Conservation (phyloP, 2,888 invertebrate species). For the Molanna angustata region DNA sequence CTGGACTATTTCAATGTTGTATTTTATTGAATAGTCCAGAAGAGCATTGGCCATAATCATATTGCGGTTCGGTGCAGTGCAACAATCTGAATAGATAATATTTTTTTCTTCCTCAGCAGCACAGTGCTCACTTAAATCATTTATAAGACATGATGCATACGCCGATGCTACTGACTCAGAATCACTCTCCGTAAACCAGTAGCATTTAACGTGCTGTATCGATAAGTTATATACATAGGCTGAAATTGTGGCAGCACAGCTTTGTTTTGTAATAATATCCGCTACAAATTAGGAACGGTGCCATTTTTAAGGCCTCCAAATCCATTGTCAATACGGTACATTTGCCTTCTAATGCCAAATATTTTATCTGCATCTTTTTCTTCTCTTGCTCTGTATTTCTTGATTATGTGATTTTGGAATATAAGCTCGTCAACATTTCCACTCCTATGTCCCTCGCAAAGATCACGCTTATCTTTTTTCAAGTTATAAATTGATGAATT, state of each 20-base stretch:
- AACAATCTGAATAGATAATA: too few relatives aligned
- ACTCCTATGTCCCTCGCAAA: conserved; percentile 1
- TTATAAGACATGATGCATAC: too few relatives aligned
- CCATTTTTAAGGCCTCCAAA: conserved; percentile 3
- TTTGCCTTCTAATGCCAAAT: background rate
- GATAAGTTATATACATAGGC: background rate
- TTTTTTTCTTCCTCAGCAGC: too few relatives aligned
- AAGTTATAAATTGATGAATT: background rate
- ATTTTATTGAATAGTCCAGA: too few relatives aligned
- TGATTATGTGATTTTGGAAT: conserved; percentile 1
- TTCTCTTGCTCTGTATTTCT: conserved; percentile 2
- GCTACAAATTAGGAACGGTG: conserved; percentile 1
- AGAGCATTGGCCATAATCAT: too few relatives aligned
- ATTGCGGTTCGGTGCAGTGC: too few relatives aligned
- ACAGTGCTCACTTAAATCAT: too few relatives aligned
- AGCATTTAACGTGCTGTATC: conserved; percentile 5
- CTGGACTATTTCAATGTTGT: too few relatives aligned
- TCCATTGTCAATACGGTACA: conserved; percentile 3
- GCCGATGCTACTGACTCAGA: background rate
- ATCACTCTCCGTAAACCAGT: conserved; percentile 7
- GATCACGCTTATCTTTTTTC: conserved; percentile 1
- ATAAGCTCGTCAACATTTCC: background rate
- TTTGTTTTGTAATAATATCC: conserved; percentile 2
- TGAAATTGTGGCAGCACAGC: conserved; percentile 3
- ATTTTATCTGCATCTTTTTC: conserved; percentile 3